Percentiles rank a stretch among this genome's conserved stretches.
Evolutionary conservation across 2,113 vertebrate species (phyloP).

Genomic region (Anolis sagrei): DNA sequence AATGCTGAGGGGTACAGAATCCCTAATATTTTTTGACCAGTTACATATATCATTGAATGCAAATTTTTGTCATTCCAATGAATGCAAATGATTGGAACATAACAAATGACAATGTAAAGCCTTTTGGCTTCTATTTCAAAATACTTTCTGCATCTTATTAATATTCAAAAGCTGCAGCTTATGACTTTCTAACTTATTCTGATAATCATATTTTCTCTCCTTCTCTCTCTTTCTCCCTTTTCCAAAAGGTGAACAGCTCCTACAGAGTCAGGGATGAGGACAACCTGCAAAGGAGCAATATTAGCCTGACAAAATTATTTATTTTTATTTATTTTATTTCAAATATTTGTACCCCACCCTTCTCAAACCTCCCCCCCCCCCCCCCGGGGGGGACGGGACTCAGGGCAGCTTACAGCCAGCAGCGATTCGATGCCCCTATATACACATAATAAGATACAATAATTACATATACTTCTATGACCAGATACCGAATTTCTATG

Average conservation of each 20-base stretch:
- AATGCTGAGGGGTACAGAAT: neutral
- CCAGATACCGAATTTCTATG: no score
- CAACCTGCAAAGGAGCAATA: constrained; percentile 28
- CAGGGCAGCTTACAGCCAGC: no score
- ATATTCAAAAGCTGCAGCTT: neutral
- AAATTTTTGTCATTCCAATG: neutral
- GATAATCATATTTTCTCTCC: neutral
- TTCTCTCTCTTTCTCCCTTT: no score
- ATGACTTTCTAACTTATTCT: neutral
- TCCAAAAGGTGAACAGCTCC: neutral
- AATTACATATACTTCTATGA: no score
- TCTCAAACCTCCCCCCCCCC: no score
- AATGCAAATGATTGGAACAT: neutral
- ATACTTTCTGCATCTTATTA: neutral
- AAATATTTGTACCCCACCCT: no score
- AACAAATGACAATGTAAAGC: neutral
- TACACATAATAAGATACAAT: no score
- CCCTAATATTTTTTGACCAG: neutral
- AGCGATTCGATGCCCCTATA: no score
- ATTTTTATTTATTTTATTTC: no score
- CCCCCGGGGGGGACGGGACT: no score
- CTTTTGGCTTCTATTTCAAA: neutral
- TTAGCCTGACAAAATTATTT: constrained; percentile 16
- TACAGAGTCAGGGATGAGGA: neutral
- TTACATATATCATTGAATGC: no score